Base-by-base conservation (phyloP, 2,888 invertebrate genomes). In the Drosophila vallismaia region DNA sequence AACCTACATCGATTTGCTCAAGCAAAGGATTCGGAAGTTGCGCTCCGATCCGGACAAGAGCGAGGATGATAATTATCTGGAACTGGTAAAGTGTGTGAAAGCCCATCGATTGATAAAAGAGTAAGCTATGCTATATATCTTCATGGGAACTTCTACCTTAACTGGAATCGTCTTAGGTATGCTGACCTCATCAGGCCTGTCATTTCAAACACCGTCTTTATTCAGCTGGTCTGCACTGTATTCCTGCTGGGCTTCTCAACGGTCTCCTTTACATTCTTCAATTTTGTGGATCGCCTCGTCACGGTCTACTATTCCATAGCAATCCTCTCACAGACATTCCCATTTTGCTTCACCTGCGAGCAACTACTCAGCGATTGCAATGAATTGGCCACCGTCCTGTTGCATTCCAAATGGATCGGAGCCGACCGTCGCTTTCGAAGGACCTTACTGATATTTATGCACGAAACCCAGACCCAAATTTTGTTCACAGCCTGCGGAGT, bases 401-500 rank as follows among this genome's bases (percentile, higher is more conserved):
- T 84, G 46, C 82, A 82, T 8, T 82, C 87, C 7, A 71, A 75
- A 0, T 87, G 85, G 82, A 12, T 66, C 4, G 82, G 75, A 6
- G 66, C 66, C 0, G 75, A 85, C 4, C 60, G 40, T 0, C 56
- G 79, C 4, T 82, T 71, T 7, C 80, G 62, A 7, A 10, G 36
- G 7, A 73, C 85, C 1, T 3, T 86, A 36, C 8, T 71, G 1
- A 51, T 59, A 14, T 86, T 84, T 4, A 74, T 86, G 42, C 82
- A 84, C 4, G 64, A 86, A n/a, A 69, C 72, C 4, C 86, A 86
- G 46, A 55, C 74, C 24, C 71, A 76, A 1, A 64, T 86, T 10
- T 26, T 59, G 0, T 88, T 88, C 6, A 72, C 72, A 4, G 84
- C 84, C 0, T 84, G 81, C 4, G 86, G 80, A 40, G 75, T 88